Evolutionary conservation across 2,113 vertebrate genomes (phyloP), one percentile per base, ranked within the genome.

Genomic region (human (Homo sapiens)): DNA sequence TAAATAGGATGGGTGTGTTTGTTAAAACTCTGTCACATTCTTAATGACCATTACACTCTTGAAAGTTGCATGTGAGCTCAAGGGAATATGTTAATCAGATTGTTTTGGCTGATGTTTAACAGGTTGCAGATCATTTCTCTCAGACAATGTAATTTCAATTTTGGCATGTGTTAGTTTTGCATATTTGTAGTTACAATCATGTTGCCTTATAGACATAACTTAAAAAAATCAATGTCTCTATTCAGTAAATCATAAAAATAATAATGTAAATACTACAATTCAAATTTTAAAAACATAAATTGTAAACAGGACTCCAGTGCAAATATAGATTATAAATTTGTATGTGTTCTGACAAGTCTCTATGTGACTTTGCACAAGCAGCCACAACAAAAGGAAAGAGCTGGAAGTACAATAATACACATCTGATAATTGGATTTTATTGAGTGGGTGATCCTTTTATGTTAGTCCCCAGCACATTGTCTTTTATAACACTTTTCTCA

Each of bases 241-340:
- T 82, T 90, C 50, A 88, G 40, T 93, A 61, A 91, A 94, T 16
- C 32, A 80, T 75, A 96, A 93, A 81, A 64, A 96, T 91, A 97
- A 72, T 35, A 87, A 91, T 84, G 9, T 81, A 93, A 90, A 96
- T 82, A 38, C 2, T 50, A 48, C 27, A 92, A 84, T 70, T 88
- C 43, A 97, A 93, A 52, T 68, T 68, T 68, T 35, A 94, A 18
- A 68, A 75, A 50, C 17, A 93, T 38, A 68, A 90, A 89, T 88
- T 84, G 22, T 79, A 43, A 92, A 82, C 5, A 38, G 8, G 17
- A 81, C 20, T 85, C 6, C 30, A 83, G n/a, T 45, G 2, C 40
- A 96, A 86, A n/a, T 50, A 87, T 9, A 83, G 38, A 45, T 93
- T 89, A 88, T 85, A 82, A 88, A 81, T 86, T 75, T 93, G 57